Percentiles rank a stretch among this genome's conserved stretches.
Evolutionary conservation across 2,888 invertebrate genomes (phyloP).

Genomic region (Cosmorhoe ocellata): DNA sequence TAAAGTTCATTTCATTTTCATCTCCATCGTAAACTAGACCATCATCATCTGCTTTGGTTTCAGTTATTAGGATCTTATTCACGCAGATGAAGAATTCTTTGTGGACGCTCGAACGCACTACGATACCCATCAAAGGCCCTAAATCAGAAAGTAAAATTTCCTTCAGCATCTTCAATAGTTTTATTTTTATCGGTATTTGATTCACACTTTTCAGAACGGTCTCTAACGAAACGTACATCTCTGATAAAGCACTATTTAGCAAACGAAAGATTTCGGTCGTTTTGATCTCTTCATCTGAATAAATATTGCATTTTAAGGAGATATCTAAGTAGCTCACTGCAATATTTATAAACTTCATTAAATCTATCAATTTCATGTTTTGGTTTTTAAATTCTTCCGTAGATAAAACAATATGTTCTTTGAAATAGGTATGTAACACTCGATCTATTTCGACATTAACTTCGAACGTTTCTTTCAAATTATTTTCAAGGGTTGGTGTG

Average conservation of each 20-base stretch:
- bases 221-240: constrained; percentile 46
- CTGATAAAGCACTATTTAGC: constrained; percentile 43
- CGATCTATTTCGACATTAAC: constrained; percentile 43
- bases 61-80: constrained; percentile 55
- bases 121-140: constrained; percentile 39
- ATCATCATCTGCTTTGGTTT: constrained; percentile 47
- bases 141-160: constrained; percentile 52
- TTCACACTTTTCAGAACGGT: constrained; percentile 44
- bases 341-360: constrained; percentile 46
- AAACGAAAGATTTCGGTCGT: constrained; percentile 39
- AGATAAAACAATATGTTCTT: constrained; percentile 34
- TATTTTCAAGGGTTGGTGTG: constrained; percentile 11
- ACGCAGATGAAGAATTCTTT: constrained; percentile 59
- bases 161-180: constrained; percentile 47
- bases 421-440: constrained; percentile 44
- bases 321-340: constrained; percentile 52
- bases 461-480: constrained; percentile 37
- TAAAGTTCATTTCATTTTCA: constrained; percentile 53
- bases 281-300: constrained; percentile 40
- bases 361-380: constrained; percentile 40
- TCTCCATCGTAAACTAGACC: constrained; percentile 53
- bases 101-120: constrained; percentile 49
- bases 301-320: constrained; percentile 46
- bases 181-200: constrained; percentile 49
- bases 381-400: constrained; percentile 36